These are phyloP conservation scores for Karalla daura DNA, from an alignment of 2,797 vertebrate genomes.

Conservation along the genomic window DNA sequence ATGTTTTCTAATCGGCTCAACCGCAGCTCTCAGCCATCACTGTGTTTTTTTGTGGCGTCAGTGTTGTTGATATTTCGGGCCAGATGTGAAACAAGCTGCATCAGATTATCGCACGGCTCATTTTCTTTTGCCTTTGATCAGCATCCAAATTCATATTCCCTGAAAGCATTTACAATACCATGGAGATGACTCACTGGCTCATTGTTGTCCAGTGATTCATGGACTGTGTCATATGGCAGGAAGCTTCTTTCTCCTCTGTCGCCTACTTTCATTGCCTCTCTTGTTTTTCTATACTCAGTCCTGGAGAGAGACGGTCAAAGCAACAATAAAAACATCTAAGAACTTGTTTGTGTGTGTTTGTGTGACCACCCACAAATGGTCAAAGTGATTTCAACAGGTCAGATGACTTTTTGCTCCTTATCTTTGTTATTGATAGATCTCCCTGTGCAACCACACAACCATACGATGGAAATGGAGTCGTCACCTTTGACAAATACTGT, in stretches of 20 bases:
- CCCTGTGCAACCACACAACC: no score
- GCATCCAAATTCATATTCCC: constrained; percentile 32
- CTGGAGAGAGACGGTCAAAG: constrained; percentile 12
- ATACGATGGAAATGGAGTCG: no score
- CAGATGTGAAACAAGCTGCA: constrained; percentile 40
- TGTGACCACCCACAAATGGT: no score
- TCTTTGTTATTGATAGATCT: no score
- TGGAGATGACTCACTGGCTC: constrained; percentile 60
- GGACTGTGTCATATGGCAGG: constrained; percentile 36
- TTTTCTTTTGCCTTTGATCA: constrained; percentile 34
- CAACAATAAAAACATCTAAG: neutral
- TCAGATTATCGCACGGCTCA: constrained; percentile 8
- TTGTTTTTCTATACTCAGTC: constrained; percentile 28
- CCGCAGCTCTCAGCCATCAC: neutral
- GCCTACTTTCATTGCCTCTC: constrained; percentile 6
- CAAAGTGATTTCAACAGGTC: no score
- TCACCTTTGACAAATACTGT: no score
- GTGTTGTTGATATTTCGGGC: constrained; percentile 17
- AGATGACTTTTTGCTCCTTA: no score
- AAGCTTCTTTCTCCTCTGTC: constrained; percentile 13
- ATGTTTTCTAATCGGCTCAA: constrained; percentile 8
- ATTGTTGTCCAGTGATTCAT: constrained; percentile 40
- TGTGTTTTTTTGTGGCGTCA: neutral
- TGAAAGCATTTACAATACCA: constrained; percentile 61
- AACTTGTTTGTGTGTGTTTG: no score